Conservation (phyloP, 2,888 invertebrate genomes). For the Blastobasis lacticolella region DNA sequence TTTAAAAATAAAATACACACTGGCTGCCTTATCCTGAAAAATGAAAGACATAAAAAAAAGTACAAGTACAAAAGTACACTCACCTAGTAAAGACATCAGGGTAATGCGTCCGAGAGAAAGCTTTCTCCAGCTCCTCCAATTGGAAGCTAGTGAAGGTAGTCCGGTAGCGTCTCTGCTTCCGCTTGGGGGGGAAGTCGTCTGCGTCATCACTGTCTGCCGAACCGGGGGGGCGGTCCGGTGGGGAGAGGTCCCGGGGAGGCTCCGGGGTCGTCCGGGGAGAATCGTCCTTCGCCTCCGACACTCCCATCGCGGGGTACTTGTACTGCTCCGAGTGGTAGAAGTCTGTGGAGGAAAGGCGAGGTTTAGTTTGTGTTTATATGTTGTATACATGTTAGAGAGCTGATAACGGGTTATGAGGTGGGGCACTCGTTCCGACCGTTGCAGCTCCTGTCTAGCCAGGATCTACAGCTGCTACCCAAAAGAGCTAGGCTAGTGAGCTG, state of each 20-base stretch:
- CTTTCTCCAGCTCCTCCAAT: slow-evolving; percentile 96
- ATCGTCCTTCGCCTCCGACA: slow-evolving; percentile 56
- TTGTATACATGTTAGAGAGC: not conserved
- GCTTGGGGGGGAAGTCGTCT: slow-evolving; percentile 88
- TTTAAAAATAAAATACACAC: too few species aligned
- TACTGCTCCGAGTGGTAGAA: slow-evolving; percentile 55
- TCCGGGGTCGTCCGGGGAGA: slow-evolving; percentile 65
- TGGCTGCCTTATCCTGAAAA: too few species aligned
- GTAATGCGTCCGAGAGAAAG: slow-evolving; percentile 97
- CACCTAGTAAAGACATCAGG: slow-evolving; percentile 98
- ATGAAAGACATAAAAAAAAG: not conserved
- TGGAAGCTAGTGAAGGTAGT: slow-evolving; percentile 97
- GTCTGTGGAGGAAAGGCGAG: slow-evolving; percentile 42
- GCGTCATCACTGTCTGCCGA: slow-evolving; percentile 79
- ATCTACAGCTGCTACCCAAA: too few species aligned
- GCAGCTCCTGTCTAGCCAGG: too few species aligned
- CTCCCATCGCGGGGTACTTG: slow-evolving; percentile 53
- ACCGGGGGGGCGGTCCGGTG: slow-evolving; percentile 68
- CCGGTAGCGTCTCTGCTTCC: slow-evolving; percentile 91
- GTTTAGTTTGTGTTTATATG: not conserved
- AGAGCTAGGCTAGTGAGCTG: too few species aligned
- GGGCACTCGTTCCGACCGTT: too few species aligned
- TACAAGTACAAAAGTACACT: slow-evolving; percentile 25
- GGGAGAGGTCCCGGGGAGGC: slow-evolving; percentile 54
- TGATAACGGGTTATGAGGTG: too few species aligned